Evolutionary conservation across 1,140 invertebrate genomes (phyloP).

Genomic region (Elysia chlorotica): DNA sequence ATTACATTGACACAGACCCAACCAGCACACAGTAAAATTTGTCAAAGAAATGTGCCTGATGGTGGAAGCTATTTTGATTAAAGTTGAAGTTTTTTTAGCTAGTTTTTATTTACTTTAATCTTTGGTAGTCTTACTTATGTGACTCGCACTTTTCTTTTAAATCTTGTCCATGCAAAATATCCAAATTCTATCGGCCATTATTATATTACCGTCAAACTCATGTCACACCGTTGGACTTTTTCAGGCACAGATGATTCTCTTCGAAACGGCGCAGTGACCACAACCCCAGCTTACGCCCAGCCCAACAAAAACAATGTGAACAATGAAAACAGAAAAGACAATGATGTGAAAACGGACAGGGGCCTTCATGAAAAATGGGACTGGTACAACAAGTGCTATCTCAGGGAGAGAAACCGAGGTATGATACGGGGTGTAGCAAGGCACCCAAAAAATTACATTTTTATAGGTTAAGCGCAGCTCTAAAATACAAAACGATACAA

Average conservation of each 20-base stretch:
- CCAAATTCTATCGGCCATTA: no score
- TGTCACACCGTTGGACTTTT: neutral
- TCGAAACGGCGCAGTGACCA: constrained; percentile 49
- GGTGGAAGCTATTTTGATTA: no score
- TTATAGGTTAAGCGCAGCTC: no score
- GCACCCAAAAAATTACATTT: neutral
- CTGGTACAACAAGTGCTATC: constrained; percentile 59
- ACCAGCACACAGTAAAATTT: no score
- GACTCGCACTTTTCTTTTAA: no score
- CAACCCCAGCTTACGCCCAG: constrained; percentile 42
- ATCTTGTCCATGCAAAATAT: no score
- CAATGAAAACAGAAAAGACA: constrained; percentile 37
- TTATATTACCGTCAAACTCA: neutral
- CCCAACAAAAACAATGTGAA: constrained; percentile 23
- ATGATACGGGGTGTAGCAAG: neutral
- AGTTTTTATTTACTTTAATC: no score
- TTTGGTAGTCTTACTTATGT: no score
- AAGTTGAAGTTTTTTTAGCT: no score
- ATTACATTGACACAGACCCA: no score
- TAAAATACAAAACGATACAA: no score
- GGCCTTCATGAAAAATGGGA: constrained; percentile 60
- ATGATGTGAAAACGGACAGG: constrained; percentile 37
- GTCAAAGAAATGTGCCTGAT: no score
- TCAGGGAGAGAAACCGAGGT: constrained; percentile 50
- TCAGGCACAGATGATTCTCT: constrained; percentile 31